phyloP scores from a whole-genome alignment of 2,113 vertebrate genomes.

The Capra hircus region DNA sequence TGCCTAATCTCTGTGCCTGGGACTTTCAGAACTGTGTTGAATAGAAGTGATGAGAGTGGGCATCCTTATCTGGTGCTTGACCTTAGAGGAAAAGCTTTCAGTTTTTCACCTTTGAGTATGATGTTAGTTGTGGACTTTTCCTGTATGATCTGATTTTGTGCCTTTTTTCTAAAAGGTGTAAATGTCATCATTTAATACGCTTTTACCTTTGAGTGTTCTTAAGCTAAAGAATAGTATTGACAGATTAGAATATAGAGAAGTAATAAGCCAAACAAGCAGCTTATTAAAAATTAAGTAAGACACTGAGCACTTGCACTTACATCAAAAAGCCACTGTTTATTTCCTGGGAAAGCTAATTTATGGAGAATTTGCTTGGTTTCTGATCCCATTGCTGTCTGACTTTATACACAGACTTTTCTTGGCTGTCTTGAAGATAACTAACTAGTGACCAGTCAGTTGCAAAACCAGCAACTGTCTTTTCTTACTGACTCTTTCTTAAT shows the following conservation, averaged over 20 bases:
- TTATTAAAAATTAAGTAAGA: slow-evolving; percentile 7
- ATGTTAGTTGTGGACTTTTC: background rate
- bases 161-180: background rate
- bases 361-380: background rate
- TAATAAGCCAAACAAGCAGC: background rate
- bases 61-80: background rate
- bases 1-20: background rate
- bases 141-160: background rate
- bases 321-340: background rate
- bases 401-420: background rate
- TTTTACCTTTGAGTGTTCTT: background rate
- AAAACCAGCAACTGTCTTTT: background rate
- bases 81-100: background rate
- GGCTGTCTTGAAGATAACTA: background rate
- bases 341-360: background rate
- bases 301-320: background rate
- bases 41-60: background rate
- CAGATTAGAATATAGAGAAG: background rate
- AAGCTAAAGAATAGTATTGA: background rate
- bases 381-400: background rate
- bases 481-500: background rate
- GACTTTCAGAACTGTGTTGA: background rate
- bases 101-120: background rate
- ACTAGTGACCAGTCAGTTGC: background rate
- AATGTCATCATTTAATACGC: background rate